Evolutionary conservation across 2,888 invertebrate species (phyloP).

Genomic region (Drosophila acutilabella): DNA sequence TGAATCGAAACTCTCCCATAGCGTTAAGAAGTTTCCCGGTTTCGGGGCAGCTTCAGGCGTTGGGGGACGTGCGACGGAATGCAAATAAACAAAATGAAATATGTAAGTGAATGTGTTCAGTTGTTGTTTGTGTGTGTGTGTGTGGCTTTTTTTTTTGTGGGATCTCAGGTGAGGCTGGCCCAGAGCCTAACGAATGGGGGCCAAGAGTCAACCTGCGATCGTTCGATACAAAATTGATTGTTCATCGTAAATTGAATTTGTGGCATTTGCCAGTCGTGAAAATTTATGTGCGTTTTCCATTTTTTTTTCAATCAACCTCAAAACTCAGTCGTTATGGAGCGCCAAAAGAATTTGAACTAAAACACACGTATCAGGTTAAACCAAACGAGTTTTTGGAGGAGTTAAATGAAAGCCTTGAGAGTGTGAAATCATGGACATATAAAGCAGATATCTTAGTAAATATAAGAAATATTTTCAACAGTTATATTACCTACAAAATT

Average conservation of each 20-base stretch:
- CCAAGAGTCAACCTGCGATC: constrained; percentile 73
- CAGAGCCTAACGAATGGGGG: constrained; percentile 65
- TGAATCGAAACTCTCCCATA: constrained; percentile 49
- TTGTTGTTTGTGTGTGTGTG: constrained; percentile 30
- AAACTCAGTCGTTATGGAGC: constrained; percentile 9
- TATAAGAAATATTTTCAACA: too few species aligned
- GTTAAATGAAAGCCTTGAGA: not conserved
- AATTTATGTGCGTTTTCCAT: constrained; percentile 50
- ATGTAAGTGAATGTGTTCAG: constrained; percentile 53
- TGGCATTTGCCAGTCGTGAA: constrained; percentile 51
- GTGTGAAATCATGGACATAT: constrained; percentile 2
- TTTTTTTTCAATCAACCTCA: constrained; percentile 55
- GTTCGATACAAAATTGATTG: constrained; percentile 65
- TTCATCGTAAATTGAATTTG: constrained; percentile 71
- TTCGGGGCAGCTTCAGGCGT: constrained; percentile 8
- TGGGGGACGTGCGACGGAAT: constrained; percentile 33
- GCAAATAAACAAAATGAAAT: constrained; percentile 73
- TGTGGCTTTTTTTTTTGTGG: constrained; percentile 29
- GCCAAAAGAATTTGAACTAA: constrained; percentile 22
- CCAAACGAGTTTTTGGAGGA: constrained; percentile 5
- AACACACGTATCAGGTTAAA: not conserved
- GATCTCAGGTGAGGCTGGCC: constrained; percentile 40
- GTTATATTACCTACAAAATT: not conserved
- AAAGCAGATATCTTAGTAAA: not conserved
- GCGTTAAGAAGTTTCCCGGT: constrained; percentile 46